Evolutionary conservation across 1,140 invertebrate genomes (phyloP).

Genomic region (Aphelenchoides fujianensis): DNA sequence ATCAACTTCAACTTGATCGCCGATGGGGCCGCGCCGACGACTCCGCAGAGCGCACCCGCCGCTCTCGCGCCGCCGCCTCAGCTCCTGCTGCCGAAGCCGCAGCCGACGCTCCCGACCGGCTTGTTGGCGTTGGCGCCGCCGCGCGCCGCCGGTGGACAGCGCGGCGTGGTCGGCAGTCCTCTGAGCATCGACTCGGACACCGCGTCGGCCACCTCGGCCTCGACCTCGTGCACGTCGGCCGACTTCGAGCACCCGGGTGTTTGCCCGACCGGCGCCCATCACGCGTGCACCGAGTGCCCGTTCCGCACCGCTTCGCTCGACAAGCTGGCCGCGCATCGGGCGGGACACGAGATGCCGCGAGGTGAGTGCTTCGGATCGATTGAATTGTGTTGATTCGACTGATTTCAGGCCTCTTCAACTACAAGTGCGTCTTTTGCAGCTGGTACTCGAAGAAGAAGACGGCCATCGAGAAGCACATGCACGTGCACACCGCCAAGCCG

Average conservation of each 20-base stretch:
- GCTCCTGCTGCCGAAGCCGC: neutral
- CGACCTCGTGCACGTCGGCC: neutral
- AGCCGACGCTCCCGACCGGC: neutral
- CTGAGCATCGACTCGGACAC: conserved; percentile 24
- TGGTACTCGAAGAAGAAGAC: conserved; percentile 41
- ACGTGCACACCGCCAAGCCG: conserved; percentile 36
- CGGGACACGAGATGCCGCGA: conserved; percentile 27
- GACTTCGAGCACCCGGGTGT: too few species aligned
- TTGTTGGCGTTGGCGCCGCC: conserved; percentile 20
- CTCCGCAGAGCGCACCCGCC: neutral
- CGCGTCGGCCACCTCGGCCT: conserved; percentile 18
- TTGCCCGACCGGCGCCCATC: neutral
- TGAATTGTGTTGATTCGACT: neutral
- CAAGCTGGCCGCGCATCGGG: conserved; percentile 23
- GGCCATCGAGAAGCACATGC: conserved; percentile 37
- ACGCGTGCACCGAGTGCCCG: conserved; percentile 27
- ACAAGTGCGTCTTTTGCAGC: conserved; percentile 46
- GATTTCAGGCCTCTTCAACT: conserved; percentile 31
- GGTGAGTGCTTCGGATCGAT: conserved; percentile 8
- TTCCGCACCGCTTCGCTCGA: neutral
- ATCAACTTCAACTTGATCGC: conserved; percentile 31
- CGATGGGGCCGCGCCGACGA: neutral
- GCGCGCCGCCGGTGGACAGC: neutral
- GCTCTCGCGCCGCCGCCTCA: neutral
- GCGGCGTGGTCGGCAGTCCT: conserved; percentile 13